Evolutionary conservation across 2,113 vertebrate species (phyloP).

Genomic region (Tetraodon nigroviridis): DNA sequence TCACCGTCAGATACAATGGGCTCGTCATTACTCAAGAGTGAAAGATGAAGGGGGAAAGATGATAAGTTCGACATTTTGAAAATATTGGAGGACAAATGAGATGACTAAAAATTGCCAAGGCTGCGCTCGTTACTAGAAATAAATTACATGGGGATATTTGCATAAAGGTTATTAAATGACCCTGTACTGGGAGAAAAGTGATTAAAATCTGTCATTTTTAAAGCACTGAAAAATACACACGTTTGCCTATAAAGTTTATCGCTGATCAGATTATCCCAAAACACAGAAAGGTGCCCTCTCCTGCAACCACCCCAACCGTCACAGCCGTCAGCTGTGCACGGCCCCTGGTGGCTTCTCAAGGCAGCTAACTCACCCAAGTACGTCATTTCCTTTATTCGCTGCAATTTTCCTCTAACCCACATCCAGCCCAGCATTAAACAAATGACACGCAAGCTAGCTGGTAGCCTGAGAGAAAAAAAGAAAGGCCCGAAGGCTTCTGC

Average conservation of each 20-base stretch:
- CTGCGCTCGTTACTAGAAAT: constrained; percentile 3
- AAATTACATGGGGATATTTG: constrained; percentile 33
- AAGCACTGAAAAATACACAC: background rate
- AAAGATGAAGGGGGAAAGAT: constrained; percentile 14
- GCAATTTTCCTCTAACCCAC: no score
- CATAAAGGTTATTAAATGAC: constrained; percentile 1
- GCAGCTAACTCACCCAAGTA: no score
- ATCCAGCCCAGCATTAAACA: no score
- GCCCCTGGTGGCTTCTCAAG: no score
- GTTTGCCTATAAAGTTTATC: background rate
- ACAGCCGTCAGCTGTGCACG: no score
- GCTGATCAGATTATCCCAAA: background rate
- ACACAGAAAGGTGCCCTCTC: no score
- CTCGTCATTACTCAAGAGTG: constrained; percentile 13
- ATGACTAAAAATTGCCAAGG: constrained; percentile 11
- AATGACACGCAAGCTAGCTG: no score
- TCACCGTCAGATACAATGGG: constrained; percentile 6
- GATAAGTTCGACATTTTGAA: constrained; percentile 11
- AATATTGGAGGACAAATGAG: constrained; percentile 19
- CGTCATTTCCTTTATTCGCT: no score
- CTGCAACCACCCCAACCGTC: no score
- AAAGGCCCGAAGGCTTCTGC: no score
- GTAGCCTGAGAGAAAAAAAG: no score
- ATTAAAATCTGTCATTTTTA: background rate
- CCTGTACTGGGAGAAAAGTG: background rate